phyloP scores from a whole-genome alignment of 2,888 invertebrate genomes.

The Schrankia costaestrigalis region DNA sequence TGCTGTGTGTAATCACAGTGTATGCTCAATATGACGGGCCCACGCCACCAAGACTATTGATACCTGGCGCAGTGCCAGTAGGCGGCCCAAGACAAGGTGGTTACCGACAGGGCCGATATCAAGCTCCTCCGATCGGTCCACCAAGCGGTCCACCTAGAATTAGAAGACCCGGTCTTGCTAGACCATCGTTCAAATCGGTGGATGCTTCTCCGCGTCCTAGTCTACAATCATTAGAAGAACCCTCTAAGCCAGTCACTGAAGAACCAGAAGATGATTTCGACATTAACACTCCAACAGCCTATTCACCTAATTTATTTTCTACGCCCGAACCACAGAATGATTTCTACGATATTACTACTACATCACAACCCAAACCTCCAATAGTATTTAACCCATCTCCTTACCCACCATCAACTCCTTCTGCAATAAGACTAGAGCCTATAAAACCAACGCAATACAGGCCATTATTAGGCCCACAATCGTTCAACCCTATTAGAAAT shows the following conservation, averaged over 20 bases:
- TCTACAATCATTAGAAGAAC: conserved; percentile 74
- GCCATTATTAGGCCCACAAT: conserved; percentile 57
- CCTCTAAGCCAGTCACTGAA: conserved; percentile 84
- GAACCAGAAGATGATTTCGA: conserved; percentile 83
- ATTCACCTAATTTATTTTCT: conserved; percentile 61
- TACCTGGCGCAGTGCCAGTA: conserved; percentile 83
- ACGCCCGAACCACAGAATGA: conserved; percentile 73
- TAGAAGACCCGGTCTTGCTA: conserved; percentile 63
- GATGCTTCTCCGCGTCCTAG: conserved; percentile 69
- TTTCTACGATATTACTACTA: conserved; percentile 68
- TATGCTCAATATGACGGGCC: conserved; percentile 79
- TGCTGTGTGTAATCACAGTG: conserved; percentile 75
- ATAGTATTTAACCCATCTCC: conserved; percentile 66
- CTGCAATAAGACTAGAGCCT: conserved; percentile 59
- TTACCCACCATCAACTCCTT: conserved; percentile 65
- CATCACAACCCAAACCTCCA: conserved; percentile 70
- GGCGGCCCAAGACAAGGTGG: conserved; percentile 61
- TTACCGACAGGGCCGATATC: conserved; percentile 66
- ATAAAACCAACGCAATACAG: conserved; percentile 71
- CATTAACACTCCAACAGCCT: conserved; percentile 77
- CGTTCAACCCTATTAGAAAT: conserved; percentile 63
- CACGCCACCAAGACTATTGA: conserved; percentile 82
- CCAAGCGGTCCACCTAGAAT: conserved; percentile 54
- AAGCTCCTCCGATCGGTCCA: conserved; percentile 43
- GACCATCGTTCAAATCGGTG: conserved; percentile 71